A percentile compares a stretch with the other conserved stretches of the same genome.
Conservation (phyloP, 2,797 vertebrate species). For the Picus viridis region DNA sequence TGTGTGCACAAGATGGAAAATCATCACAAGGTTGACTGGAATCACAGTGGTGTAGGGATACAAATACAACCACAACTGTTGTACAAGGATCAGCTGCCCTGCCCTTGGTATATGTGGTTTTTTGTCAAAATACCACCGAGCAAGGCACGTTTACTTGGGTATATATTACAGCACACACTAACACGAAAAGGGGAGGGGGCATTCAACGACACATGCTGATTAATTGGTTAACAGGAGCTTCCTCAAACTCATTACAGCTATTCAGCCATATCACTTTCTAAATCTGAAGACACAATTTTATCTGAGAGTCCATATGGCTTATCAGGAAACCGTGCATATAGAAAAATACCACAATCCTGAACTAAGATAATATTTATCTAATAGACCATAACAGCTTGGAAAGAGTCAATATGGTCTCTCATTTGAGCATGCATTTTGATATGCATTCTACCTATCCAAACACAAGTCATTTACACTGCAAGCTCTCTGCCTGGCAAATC, state of each 20-base stretch:
- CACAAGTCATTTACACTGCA: conserved; percentile 54
- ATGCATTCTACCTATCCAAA: conserved; percentile 55
- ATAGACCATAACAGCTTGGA: conserved; percentile 62
- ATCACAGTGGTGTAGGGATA: neutral
- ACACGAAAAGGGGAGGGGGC: neutral
- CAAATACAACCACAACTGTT: neutral
- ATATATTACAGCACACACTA: neutral
- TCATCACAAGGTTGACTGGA: neutral
- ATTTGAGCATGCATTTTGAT: conserved; percentile 62
- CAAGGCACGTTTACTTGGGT: neutral
- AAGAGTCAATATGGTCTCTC: conserved; percentile 65
- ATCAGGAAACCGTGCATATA: conserved; percentile 64
- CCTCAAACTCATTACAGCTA: conserved; percentile 59
- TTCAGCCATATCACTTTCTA: conserved; percentile 62
- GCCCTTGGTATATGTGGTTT: neutral
- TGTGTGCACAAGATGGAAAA: neutral
- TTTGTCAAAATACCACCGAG: conserved; percentile 17
- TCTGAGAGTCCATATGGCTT: conserved; percentile 74
- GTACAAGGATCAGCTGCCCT: neutral
- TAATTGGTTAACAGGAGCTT: conserved; percentile 55
- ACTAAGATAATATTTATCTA: conserved; percentile 72
- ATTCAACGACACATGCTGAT: conserved; percentile 50
- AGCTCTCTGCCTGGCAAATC: conserved; percentile 60
- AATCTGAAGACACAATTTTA: conserved; percentile 72
- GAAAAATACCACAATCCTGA: conserved; percentile 58